Evolutionary conservation across 2,888 invertebrate genomes (phyloP), one percentile per base, ranked within the genome.

Genomic region (Aelia acuminata): DNA sequence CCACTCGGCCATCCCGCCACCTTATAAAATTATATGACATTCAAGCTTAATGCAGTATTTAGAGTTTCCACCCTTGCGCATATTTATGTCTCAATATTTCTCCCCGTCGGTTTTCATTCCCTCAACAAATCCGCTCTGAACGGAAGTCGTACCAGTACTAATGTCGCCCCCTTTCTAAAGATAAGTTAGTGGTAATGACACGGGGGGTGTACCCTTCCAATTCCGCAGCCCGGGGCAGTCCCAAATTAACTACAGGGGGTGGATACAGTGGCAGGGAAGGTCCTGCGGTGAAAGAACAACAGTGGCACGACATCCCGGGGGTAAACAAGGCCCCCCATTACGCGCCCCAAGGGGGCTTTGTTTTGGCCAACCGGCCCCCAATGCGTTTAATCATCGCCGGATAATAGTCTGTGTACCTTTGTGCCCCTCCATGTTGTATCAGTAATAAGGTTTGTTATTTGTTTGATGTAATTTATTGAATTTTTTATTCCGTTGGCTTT

Each of bases 231-330:
- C 11, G 22, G 80, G 80, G 39, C 43, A 43, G 39, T 80, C 43
- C 80, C 80, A 80, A 80, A 80, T 80, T 80, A 80, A 80, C 80
- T 80, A 43, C 80, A 80, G 80, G 39, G 43, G 80, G 39, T 18
- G 80, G 43, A 43, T 43, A 80, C 80, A 10, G 80, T 43, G 43
- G 43, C 80, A n/a, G n/a, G n/a, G n/a, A n/a, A n/a, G n/a, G n/a
- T n/a, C n/a, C n/a, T 80, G 80, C 18, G 63, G 63, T 80, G 80
- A 80, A 80, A 80, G 80, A 80, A 80, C 43, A 80, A 80, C 80
- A 80, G 80, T 13, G 80, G 80, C 80, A n/a, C 80, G 43, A 4
- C 80, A 39, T 80, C 80, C 80, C 80, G 39, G 22, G 80, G 80
- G 80, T 63, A 63, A 63, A 63, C 63, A 63, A 31, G 63, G 4